phyloP scores from a whole-genome alignment of 2,797 vertebrate species.

The Champsocephalus esox region DNA sequence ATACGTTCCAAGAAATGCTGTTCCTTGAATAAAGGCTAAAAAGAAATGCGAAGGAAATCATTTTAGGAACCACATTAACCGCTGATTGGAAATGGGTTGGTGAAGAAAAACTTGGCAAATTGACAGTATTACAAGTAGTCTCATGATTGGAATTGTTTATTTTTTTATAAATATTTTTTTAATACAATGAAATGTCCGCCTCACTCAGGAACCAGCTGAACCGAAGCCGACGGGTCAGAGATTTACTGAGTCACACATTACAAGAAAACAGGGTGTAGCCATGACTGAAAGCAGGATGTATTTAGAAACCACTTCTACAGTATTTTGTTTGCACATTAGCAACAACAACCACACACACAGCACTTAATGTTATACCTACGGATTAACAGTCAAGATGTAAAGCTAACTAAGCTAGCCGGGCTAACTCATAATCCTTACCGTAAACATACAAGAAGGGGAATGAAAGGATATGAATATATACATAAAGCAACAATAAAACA shows the following conservation, averaged over 20 bases:
- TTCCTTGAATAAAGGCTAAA: neutral
- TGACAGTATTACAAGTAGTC: neutral
- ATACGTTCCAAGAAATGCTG: neutral
- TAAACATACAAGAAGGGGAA: neutral
- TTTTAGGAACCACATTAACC: neutral
- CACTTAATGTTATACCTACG: neutral
- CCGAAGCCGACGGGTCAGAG: neutral
- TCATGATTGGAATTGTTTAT: constrained; percentile 1
- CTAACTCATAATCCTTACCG: neutral
- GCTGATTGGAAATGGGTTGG: neutral
- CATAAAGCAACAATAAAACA: neutral
- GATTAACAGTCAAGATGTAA: neutral
- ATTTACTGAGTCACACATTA: constrained; percentile 50
- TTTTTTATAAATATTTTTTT: neutral
- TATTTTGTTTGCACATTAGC: constrained; percentile 6
- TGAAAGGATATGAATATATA: neutral
- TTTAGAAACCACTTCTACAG: neutral
- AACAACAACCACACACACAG: neutral
- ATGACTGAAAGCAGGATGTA: neutral
- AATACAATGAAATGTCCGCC: neutral
- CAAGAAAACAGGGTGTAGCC: constrained; percentile 24
- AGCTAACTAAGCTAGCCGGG: neutral
- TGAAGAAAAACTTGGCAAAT: neutral
- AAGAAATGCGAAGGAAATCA: neutral
- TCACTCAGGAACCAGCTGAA: constrained; percentile 6